Percentiles rank a stretch among this genome's conserved stretches.
phyloP scores from a whole-genome alignment of 2,888 invertebrate genomes.

The Campoletis raptor region DNA sequence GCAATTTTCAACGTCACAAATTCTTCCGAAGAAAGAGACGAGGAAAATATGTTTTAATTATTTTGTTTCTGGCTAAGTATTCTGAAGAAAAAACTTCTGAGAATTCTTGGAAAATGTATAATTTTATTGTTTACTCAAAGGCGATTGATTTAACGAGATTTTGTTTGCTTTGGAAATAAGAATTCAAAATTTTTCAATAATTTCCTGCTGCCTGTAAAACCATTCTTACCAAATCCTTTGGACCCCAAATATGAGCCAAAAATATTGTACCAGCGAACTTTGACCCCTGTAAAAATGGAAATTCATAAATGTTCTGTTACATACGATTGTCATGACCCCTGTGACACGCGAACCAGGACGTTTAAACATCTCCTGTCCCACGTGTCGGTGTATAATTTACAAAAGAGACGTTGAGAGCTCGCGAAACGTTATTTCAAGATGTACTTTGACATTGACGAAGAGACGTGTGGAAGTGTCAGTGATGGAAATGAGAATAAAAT shows the following conservation, averaged over 20 bases:
- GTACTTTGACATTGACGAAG: constrained; percentile 29
- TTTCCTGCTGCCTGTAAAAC: neutral
- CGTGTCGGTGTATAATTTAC: constrained; percentile 2
- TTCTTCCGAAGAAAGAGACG: neutral
- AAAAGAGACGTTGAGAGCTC: constrained; percentile 14
- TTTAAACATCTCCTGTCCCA: constrained; percentile 12
- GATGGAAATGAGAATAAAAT: constrained; percentile 26
- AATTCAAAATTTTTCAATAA: neutral
- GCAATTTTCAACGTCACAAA: neutral
- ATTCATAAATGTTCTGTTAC: constrained; percentile 8
- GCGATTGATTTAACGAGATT: neutral
- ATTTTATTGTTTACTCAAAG: constrained; percentile 1
- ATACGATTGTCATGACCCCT: constrained; percentile 9
- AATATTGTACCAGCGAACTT: neutral
- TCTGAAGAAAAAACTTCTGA: neutral
- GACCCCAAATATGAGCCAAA: neutral
- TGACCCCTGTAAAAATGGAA: neutral
- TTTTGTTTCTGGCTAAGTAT: neutral
- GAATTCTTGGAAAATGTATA: neutral
- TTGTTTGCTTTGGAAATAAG: neutral
- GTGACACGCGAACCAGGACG: neutral
- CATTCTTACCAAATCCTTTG: neutral
- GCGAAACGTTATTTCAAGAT: constrained; percentile 31
- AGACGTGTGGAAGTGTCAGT: constrained; percentile 15
- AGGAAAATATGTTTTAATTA: neutral